phyloP scores from a whole-genome alignment of 2,888 invertebrate genomes.

The Tupiocoris notatus region DNA sequence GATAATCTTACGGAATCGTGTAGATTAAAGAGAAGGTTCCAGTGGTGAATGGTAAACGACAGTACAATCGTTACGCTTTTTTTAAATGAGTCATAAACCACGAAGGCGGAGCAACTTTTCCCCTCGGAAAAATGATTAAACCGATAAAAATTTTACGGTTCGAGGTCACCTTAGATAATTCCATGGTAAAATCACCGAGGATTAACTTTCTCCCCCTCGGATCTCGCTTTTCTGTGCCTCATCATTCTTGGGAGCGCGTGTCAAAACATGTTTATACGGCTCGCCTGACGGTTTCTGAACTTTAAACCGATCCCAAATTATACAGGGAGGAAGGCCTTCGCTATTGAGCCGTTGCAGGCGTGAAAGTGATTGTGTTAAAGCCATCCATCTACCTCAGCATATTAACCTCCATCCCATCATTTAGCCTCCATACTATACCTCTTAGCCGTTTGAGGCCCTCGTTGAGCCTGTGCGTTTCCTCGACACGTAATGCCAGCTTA shows the following conservation, averaged over 20 bases:
- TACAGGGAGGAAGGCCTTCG: not conserved
- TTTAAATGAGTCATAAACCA: too few relatives aligned
- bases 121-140: too few relatives aligned
- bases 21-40: too few relatives aligned
- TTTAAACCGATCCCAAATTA: not conserved
- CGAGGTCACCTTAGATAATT: too few relatives aligned
- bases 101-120: too few relatives aligned
- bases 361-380: not conserved
- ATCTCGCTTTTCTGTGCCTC: not conserved
- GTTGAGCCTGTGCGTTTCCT: not conserved
- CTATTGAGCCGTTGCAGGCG: not conserved
- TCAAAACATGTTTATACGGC: not conserved
- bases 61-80: too few relatives aligned
- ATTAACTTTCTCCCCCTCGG: not conserved
- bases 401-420: not conserved
- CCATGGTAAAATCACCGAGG: too few relatives aligned
- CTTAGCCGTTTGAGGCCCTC: not conserved
- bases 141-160: too few relatives aligned
- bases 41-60: too few relatives aligned
- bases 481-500: not conserved
- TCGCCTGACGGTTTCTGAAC: not conserved
- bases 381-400: not conserved
- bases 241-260: not conserved
- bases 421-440: not conserved
- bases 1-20: too few relatives aligned